Percentiles rank a stretch among this genome's conserved stretches.
These are phyloP conservation scores for Drosophila kurseongensis DNA, from an alignment of 1,140 invertebrate species.

Conservation along the genomic window DNA sequence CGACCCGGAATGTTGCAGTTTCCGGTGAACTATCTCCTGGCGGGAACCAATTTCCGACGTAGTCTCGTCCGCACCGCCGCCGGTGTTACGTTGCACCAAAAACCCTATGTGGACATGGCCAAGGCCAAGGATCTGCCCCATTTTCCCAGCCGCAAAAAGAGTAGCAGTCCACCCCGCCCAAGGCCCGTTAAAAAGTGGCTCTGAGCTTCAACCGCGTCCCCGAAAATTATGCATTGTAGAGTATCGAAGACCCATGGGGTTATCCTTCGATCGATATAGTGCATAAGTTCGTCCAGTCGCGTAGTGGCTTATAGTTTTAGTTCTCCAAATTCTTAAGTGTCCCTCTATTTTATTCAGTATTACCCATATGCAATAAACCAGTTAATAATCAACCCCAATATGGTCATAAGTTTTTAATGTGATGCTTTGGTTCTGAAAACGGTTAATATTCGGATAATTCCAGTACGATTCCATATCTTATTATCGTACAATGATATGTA, in stretches of 20 bases:
- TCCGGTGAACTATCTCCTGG: conserved; percentile 26
- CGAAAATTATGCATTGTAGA: conserved; percentile 55
- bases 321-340: conserved; percentile 35
- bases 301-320: conserved; percentile 51
- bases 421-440: too few species aligned
- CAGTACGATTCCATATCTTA: too few species aligned
- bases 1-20: conserved; percentile 40
- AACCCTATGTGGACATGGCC: conserved; percentile 8
- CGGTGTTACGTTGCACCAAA: conserved; percentile 58
- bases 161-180: neutral
- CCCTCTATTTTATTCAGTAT: neutral
- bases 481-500: too few species aligned
- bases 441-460: too few species aligned
- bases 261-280: conserved; percentile 30
- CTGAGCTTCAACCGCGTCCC: conserved; percentile 22
- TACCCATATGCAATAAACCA: conserved; percentile 39
- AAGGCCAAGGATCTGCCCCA: conserved; percentile 11
- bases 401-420: neutral
- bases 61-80: conserved; percentile 62
- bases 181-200: conserved; percentile 15
- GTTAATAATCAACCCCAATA: neutral
- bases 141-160: conserved; percentile 1
- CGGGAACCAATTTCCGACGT: conserved; percentile 34
- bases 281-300: conserved; percentile 42
- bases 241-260: conserved; percentile 8